Evolutionary conservation across 2,113 vertebrate genomes (phyloP), one percentile per base, ranked within the genome.

Genomic region (Dipodomys merriami): DNA sequence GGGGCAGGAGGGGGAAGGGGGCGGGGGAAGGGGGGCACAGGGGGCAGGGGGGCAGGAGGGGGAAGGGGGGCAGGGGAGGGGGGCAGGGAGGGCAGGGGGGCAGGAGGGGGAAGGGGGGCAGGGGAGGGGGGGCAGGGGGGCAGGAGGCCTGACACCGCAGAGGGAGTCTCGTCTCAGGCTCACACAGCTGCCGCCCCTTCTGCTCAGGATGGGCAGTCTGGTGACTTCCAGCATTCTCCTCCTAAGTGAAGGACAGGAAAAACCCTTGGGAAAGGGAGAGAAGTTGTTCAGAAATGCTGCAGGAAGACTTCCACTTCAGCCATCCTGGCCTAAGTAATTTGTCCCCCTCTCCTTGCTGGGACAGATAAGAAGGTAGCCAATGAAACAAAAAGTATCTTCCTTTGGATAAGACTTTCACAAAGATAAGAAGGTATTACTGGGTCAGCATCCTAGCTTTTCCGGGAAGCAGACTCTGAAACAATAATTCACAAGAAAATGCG

Each of bases 231-330:
- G 80, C 0, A 7, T 12, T 6, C 11, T 13, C 7, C 13, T 27
- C 53, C 27, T 35, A 15, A 68, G 53, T 74, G 23, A 35, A 74
- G 62, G 35, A 39, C 15, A 46, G 33, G 16, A 16, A 10, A 46
- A 7, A 49, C 35, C 12, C 15, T 13, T 44, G 1, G 15, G 46
- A 0, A 46, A 49, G 1, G 2, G 1, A 0, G 0, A 2, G n/a
- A 30, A 0, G 5, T 13, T 10, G 0, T 9, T 80, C 33, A 16
- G 44, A 33, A 67, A 19, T 71, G 19, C n/a, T 29, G 33, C 13
- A 10, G 25, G 5, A 3, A 46, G 29, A 73, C 19, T 35, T 67
- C 57, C 5, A 46, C 25, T 25, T 22, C 49, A 25, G 7, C n/a
- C 7, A 6, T 3, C 20, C 10, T 46, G 4, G 11, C 27, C 20